A percentile compares a stretch with the other conserved stretches of the same genome.
Conservation (phyloP, 2,797 vertebrate species). For the Macropus fuliginosus region DNA sequence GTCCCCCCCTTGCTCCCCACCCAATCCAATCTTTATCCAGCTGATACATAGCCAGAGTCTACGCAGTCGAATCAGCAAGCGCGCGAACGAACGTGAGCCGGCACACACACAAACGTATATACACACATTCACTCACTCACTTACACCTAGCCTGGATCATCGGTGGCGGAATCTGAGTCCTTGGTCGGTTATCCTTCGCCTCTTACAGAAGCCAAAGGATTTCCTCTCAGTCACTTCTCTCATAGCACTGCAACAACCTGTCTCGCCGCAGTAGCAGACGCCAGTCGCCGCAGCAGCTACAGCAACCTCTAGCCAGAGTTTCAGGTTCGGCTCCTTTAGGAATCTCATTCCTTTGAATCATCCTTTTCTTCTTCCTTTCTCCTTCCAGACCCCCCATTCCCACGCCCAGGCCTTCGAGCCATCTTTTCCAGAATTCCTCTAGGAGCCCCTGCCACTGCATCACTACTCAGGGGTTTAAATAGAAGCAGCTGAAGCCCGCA, state of each 20-base stretch:
- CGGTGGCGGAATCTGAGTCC: slow-evolving; percentile 27
- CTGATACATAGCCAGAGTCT: not conserved
- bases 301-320: slow-evolving; percentile 64
- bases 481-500: slow-evolving; percentile 6
- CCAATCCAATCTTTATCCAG: not conserved
- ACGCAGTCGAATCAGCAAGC: not conserved
- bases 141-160: not conserved
- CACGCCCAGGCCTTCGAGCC: not conserved
- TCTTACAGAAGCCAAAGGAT: slow-evolving; percentile 4
- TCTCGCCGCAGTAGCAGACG: slow-evolving; percentile 39
- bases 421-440: not conserved
- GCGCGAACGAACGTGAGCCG: not conserved
- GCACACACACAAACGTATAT: not conserved
- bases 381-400: not conserved
- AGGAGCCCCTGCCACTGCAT: not conserved
- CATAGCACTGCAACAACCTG: slow-evolving; percentile 13
- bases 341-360: not conserved
- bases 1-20: not conserved
- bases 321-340: slow-evolving; percentile 5
- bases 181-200: slow-evolving; percentile 46
- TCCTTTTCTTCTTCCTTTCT: not conserved
- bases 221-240: slow-evolving; percentile 32
- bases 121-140: not conserved
- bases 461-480: slow-evolving; percentile 1
- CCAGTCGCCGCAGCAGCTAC: slow-evolving; percentile 46